Base-by-base conservation (phyloP, 2,888 invertebrate species). In the Mamestra brassicae region DNA sequence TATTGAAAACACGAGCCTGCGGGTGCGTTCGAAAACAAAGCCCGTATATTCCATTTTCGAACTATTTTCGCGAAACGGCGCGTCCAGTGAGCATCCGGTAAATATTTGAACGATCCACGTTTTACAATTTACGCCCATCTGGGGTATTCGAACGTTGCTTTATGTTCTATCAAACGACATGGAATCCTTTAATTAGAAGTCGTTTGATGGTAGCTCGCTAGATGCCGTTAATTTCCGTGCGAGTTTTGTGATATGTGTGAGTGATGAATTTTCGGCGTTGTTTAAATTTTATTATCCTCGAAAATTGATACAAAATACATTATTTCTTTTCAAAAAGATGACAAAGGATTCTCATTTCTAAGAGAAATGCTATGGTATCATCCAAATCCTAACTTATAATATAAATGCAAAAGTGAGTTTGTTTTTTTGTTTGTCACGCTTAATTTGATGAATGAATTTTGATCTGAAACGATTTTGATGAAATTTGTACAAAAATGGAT, bases 101-200 rank as follows among this genome's bases (percentile, higher is more conserved):
- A 94, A 94, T 94, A 94, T 94, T 94, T 94, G 91, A 94, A 90
- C 88, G 90, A 92, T 93, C 88, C 92, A 90, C 93, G 93, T 92
- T 94, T 93, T 91, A 93, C 93, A 94, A 93, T 94, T 94, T 92
- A 93, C 93, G 90, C 90, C 90, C 90, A 91, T 92, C 92, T 88
- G 72, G 86, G 85, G 87, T 88, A 89, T 87, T 84, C 80, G 77
- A 84, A 89, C 88, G 85, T 85, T 88, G 90, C 89, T 91, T 92
- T 90, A 89, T 87, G 84, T 89, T 89, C 89, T 90, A 91, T 92
- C 90, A 91, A 91, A 90, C 86, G 81, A 86, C 81, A 87, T 86
- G 89, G 91, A 91, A 93, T 93, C 88, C 89, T 87, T 88, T 90
- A 92, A 93, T 93, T 91, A 93, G 87, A 93, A 84, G 67, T 69